These are phyloP conservation scores for Coptodon bakossiorum DNA, from an alignment of 2,113 vertebrate species.

Conservation along the genomic window DNA sequence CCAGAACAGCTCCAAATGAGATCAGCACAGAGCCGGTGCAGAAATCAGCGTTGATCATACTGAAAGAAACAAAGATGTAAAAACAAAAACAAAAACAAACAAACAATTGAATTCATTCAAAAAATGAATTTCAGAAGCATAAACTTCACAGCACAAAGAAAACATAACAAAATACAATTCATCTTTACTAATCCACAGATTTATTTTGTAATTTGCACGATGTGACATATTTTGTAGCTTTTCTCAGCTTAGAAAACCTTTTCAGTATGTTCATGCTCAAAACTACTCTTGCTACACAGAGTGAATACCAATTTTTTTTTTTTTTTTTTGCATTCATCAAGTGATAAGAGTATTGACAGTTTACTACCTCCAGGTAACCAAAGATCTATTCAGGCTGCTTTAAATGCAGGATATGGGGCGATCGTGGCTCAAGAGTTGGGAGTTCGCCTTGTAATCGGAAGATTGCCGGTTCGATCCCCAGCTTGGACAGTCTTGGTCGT, in stretches of 20 bases:
- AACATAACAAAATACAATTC: background rate
- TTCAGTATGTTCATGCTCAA: background rate
- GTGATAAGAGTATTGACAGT: background rate
- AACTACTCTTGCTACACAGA: background rate
- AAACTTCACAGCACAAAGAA: background rate
- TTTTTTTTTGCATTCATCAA: background rate
- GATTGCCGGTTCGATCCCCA: too few relatives aligned
- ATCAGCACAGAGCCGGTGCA: constrained; percentile 83
- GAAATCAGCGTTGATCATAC: constrained; percentile 90
- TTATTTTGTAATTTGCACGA: background rate
- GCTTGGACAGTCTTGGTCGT: too few relatives aligned
- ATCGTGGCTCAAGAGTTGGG: too few relatives aligned
- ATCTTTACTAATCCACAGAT: background rate
- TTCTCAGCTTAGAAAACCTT: background rate
- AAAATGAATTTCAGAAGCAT: background rate
- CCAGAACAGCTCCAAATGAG: constrained; percentile 81
- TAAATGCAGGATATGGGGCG: too few relatives aligned
- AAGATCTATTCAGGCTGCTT: background rate
- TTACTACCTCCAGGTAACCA: background rate
- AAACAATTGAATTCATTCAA: background rate
- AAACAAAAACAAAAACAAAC: accelerated
- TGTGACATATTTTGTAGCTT: background rate
- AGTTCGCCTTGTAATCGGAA: too few relatives aligned
- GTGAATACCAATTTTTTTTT: accelerated
- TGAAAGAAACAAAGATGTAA: constrained; percentile 30